phyloP scores from a whole-genome alignment of 1,140 invertebrate species.

The Nasonia vitripennis region DNA sequence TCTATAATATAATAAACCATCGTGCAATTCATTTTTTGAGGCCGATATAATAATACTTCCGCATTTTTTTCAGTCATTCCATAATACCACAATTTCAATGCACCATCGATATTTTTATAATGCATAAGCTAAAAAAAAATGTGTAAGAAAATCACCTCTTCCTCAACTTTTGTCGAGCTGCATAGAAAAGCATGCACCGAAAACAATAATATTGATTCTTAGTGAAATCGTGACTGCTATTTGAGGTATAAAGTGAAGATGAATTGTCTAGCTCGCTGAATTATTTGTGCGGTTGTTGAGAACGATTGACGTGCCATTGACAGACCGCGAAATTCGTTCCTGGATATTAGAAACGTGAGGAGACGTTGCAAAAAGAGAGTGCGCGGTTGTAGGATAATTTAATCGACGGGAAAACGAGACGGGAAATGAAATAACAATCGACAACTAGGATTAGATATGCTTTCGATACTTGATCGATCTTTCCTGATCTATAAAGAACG shows the following conservation, averaged over 20 bases:
- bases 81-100: neutral
- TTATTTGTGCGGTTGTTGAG: conserved; percentile 24
- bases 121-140: neutral
- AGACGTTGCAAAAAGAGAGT: neutral
- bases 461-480: conserved; percentile 14
- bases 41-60: neutral
- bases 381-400: neutral
- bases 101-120: neutral
- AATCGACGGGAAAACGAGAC: conserved; percentile 14
- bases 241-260: neutral
- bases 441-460: conserved; percentile 14
- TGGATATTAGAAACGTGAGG: neutral
- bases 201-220: neutral
- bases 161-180: neutral
- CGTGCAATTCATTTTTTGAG: neutral
- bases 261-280: neutral
- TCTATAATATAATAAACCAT: too few relatives aligned
- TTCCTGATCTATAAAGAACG: too few relatives aligned
- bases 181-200: neutral
- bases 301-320: conserved; percentile 40
- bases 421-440: conserved; percentile 2
- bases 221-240: conserved; percentile 25
- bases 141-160: neutral
- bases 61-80: neutral
- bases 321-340: conserved; percentile 44